phyloP scores from a whole-genome alignment of 1,140 invertebrate genomes.

The Gerris buenoi region DNA sequence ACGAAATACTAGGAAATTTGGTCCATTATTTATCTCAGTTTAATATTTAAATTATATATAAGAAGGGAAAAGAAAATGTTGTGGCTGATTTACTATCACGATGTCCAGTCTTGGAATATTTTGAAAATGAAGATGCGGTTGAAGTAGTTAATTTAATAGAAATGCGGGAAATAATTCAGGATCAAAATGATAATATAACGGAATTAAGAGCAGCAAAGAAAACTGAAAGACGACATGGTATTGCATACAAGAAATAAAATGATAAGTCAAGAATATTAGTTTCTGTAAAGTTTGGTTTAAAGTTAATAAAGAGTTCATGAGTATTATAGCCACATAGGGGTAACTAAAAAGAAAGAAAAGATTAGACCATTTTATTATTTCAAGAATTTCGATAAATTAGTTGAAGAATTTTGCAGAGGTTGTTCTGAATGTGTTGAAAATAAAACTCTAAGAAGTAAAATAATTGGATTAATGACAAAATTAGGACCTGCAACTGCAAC shows the following conservation, averaged over 20 bases:
- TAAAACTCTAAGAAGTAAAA: conserved; percentile 23
- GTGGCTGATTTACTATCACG: conserved; percentile 9
- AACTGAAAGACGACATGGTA: background rate
- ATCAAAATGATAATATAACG: conserved; percentile 6
- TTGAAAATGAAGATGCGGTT: conserved; percentile 8
- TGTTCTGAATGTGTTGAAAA: conserved; percentile 27
- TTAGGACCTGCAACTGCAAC: conserved; percentile 27
- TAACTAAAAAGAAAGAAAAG: background rate
- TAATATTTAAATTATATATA: conserved; percentile 12
- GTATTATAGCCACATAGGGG: background rate
- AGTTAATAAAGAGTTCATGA: background rate
- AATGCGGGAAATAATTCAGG: background rate
- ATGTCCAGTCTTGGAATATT: conserved; percentile 2
- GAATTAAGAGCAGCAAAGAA: no score
- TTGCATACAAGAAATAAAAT: background rate
- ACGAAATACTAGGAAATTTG: conserved; percentile 11
- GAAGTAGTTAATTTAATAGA: conserved; percentile 6
- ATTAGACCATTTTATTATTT: no score
- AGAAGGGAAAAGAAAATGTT: conserved; percentile 11
- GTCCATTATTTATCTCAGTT: conserved; percentile 15
- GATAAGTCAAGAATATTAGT: background rate
- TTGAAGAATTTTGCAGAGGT: conserved; percentile 8
- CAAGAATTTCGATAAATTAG: no score
- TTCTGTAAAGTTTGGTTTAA: background rate
- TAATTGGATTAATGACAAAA: conserved; percentile 22